These are phyloP conservation scores for Anguilla pacifica DNA, from an alignment of 2,797 vertebrate species.

Conservation along the genomic window DNA sequence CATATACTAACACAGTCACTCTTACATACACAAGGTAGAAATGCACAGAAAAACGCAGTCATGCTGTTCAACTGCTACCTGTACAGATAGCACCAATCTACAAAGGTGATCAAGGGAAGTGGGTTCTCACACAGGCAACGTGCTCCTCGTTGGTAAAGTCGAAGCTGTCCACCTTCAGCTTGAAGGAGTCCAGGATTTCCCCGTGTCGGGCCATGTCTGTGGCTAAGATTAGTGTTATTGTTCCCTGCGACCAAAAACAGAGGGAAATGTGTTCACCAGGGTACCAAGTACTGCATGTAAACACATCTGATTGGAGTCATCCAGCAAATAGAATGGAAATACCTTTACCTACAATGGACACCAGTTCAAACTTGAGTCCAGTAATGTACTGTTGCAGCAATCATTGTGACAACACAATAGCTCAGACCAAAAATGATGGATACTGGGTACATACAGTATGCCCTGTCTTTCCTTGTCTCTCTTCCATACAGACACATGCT, in stretches of 20 bases:
- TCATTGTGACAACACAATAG: neutral
- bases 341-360: neutral
- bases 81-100: neutral
- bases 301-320: constrained; percentile 24
- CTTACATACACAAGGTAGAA: neutral
- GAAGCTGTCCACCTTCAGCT: constrained; percentile 79
- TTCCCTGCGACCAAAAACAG: constrained; percentile 68
- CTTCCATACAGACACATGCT: neutral
- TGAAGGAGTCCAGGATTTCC: constrained; percentile 88
- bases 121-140: constrained; percentile 68
- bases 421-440: neutral
- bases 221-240: constrained; percentile 84
- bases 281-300: neutral
- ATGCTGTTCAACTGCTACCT: neutral
- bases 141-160: constrained; percentile 87
- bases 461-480: neutral
- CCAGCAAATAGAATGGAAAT: neutral
- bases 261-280: neutral
- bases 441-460: neutral
- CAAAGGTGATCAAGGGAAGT: neutral
- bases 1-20: neutral
- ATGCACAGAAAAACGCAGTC: neutral
- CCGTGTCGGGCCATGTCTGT: constrained; percentile 92
- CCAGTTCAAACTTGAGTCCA: neutral
- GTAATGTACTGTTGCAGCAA: neutral